These are phyloP conservation scores for Cryptotermes secundus DNA, from an alignment of 1,140 invertebrate species.

Conservation along the genomic window DNA sequence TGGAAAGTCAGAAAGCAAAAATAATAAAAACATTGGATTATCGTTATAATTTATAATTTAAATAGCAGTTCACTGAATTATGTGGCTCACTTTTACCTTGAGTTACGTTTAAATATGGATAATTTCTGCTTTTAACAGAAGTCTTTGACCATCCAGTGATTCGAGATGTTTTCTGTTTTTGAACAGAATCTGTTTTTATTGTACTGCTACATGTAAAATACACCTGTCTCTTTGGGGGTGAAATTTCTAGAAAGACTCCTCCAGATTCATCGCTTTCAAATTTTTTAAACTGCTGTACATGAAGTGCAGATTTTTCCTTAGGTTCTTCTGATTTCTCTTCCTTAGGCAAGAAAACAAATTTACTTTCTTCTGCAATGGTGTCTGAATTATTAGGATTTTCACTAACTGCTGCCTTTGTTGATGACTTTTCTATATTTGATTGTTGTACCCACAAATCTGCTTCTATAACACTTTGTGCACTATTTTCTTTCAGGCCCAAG, in stretches of 20 bases:
- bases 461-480: slow-evolving; percentile 43
- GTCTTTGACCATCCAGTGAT: slow-evolving; percentile 25
- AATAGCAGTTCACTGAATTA: no score
- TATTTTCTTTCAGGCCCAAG: slow-evolving; percentile 35
- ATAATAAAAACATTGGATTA: no score
- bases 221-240: slow-evolving; percentile 40
- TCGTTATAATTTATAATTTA: no score
- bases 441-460: slow-evolving; percentile 44
- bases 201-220: slow-evolving; percentile 14
- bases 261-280: slow-evolving; percentile 28
- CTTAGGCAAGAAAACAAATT: neutral
- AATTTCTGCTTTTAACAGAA: neutral
- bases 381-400: neutral
- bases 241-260: slow-evolving; percentile 42
- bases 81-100: neutral
- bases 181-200: neutral
- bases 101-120: neutral
- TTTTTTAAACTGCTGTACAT: slow-evolving; percentile 19
- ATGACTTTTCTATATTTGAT: slow-evolving; percentile 17
- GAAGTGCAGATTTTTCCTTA: neutral
- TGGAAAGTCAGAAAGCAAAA: no score
- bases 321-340: neutral
- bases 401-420: neutral
- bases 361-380: neutral
- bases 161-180: slow-evolving; percentile 21